Base-by-base conservation (phyloP, 2,113 vertebrate species). In the Platysternon megacephalum region DNA sequence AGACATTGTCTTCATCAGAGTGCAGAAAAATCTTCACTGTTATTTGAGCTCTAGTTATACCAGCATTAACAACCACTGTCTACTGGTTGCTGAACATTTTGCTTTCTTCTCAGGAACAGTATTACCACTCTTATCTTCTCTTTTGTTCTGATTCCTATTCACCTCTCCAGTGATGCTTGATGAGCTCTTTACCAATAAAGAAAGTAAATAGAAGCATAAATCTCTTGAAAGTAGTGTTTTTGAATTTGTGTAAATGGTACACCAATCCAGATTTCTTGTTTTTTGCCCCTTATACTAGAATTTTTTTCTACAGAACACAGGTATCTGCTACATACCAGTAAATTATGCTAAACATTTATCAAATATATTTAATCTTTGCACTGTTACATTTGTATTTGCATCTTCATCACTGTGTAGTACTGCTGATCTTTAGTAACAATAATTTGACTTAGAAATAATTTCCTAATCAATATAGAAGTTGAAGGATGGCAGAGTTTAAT, bases 181-280 rank as follows among this genome's bases (percentile, higher is more conserved):
- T 79, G 24, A 90, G 10, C 49, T 44, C 74, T 92, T 81, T 92
- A 29, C 61, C 83, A 68, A 5, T 3, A 6, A 84, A 88, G 78
- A 29, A 79, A 91, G 11, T 24, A 94, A 93, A 84, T 49, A 3
- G 68, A 79, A 76, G 88, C n/a, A 74, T 91, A 46, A 7, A 2
- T 2, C 86, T 76, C 42, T 85, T 82, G 29, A 78, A 68, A 56
- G 26, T 93, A 39, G 11, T 65, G 17, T 3, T 93, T 91, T 84
- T 44, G n/a, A 94, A 35, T 89, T 89, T 56, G 19, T 32, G 9
- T 85, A 90, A 94, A 78, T 6, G 84, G 10, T 79, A 42, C 82
- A 93, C 78, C 35, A 55, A 22, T 93, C 85, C 32, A 85, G 4
- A 22, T 76, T 76, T 42, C 24, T 76, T 68, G 16, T 35, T 44